A percentile compares a stretch with the other conserved stretches of the same genome.
phyloP scores from a whole-genome alignment of 2,888 invertebrate genomes.

The Orthonevra nobilis region DNA sequence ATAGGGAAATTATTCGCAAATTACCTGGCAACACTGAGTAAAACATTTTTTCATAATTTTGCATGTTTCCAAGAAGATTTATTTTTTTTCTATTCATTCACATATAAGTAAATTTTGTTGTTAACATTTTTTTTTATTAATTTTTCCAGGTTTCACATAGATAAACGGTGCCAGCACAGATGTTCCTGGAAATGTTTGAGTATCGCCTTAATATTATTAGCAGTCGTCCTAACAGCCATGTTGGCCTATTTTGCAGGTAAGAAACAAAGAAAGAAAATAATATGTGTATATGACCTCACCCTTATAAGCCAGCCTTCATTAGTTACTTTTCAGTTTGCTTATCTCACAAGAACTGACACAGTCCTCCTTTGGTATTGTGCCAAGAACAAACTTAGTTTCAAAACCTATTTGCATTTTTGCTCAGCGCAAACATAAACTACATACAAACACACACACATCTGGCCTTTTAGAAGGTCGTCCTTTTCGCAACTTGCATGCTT shows the following conservation, averaged over 20 bases:
- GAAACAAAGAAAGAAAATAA: slow-evolving; percentile 76
- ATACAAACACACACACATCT: not conserved
- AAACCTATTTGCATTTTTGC: slow-evolving; percentile 33
- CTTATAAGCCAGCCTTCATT: slow-evolving; percentile 44
- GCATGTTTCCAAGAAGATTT: too few species aligned
- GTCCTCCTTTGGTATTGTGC: not conserved
- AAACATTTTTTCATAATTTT: too few species aligned
- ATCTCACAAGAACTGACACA: too few species aligned
- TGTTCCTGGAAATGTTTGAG: slow-evolving; percentile 99
- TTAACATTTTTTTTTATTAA: too few species aligned
- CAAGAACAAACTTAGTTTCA: slow-evolving; percentile 4
- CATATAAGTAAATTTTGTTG: too few species aligned
- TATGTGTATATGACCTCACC: slow-evolving; percentile 24
- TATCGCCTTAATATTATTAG: slow-evolving; percentile 94
- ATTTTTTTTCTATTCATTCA: too few species aligned
- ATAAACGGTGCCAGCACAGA: slow-evolving; percentile 94
- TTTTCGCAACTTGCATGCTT: not conserved
- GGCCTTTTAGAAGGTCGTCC: not conserved
- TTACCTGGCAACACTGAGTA: too few species aligned
- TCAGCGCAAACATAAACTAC: slow-evolving; percentile 34
- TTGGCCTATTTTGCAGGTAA: slow-evolving; percentile 97
- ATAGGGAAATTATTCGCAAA: too few species aligned
- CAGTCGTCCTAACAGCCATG: slow-evolving; percentile 94
- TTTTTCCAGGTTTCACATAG: slow-evolving; percentile 89
- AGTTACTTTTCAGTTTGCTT: slow-evolving; percentile 1